Evolutionary conservation across 2,113 vertebrate genomes (phyloP).

Genomic region (Oreocharis arfaki): DNA sequence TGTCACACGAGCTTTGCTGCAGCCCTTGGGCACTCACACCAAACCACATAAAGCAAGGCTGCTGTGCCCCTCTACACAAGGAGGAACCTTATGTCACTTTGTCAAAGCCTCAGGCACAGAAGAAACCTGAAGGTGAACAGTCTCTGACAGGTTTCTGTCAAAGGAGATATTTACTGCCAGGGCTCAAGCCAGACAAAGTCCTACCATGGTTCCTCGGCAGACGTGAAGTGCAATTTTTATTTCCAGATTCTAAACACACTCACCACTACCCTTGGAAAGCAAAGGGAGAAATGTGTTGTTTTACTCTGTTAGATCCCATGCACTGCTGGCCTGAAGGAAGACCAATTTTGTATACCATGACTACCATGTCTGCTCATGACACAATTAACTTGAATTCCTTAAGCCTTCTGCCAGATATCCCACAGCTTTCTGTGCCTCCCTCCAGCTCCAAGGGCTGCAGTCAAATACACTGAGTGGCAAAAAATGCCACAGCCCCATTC

Average conservation of each 20-base stretch:
- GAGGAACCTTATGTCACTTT: neutral
- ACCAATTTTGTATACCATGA: accelerated
- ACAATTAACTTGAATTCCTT: neutral
- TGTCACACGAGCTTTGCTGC: neutral
- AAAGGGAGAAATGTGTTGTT: accelerated
- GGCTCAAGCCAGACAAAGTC: neutral
- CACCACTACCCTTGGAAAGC: neutral
- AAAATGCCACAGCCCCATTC: neutral
- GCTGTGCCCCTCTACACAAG: neutral
- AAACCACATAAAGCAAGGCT: neutral
- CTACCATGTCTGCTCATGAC: accelerated
- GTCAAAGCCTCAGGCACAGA: neutral
- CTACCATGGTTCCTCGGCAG: neutral
- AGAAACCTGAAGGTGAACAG: neutral
- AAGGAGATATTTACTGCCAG: neutral
- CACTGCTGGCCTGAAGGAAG: neutral
- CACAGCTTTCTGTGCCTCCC: neutral
- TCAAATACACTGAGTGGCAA: neutral
- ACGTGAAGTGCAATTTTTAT: accelerated
- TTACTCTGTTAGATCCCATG: neutral
- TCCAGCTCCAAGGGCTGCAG: neutral
- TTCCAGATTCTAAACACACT: neutral
- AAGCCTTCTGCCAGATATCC: neutral
- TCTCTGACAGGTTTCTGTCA: neutral
- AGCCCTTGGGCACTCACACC: neutral